Conservation (phyloP, 2,113 vertebrate species). For the Aegotheles bennettii region DNA sequence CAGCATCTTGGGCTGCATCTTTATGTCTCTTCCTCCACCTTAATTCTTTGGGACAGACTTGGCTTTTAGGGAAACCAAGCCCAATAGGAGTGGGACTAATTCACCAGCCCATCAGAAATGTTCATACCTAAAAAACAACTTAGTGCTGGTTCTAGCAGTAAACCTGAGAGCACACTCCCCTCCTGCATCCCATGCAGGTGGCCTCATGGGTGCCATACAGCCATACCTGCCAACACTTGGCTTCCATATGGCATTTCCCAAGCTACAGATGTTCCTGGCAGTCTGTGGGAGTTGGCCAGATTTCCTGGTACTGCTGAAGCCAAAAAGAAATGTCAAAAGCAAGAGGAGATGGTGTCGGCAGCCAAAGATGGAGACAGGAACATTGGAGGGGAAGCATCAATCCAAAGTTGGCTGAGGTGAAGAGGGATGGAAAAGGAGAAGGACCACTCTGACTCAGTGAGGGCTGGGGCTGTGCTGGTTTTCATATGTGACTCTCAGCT, state of each 20-base stretch:
- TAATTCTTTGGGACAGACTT: not conserved
- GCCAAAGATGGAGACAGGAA: not conserved
- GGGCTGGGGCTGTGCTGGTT: not conserved
- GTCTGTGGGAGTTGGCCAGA: accelerated
- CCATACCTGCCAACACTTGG: too few relatives aligned
- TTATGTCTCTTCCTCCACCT: not conserved
- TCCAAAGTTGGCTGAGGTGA: not conserved
- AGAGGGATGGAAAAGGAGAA: not conserved
- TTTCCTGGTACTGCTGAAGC: not conserved
- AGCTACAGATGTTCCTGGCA: not conserved
- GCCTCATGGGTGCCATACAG: not conserved
- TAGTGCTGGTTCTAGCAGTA: not conserved
- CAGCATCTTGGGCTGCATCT: not conserved
- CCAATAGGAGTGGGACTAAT: not conserved
- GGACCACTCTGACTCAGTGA: not conserved
- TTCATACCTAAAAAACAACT: not conserved
- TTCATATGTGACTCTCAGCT: not conserved
- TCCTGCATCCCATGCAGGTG: accelerated
- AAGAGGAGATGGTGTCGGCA: not conserved
- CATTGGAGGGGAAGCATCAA: not conserved
- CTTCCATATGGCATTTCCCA: not conserved
- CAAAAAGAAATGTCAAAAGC: not conserved
- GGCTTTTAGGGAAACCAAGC: not conserved
- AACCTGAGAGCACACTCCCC: not conserved
- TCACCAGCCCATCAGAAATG: not conserved